Evolutionary conservation across 2,797 vertebrate species (phyloP).

Genomic region (Gymnocypris eckloni): DNA sequence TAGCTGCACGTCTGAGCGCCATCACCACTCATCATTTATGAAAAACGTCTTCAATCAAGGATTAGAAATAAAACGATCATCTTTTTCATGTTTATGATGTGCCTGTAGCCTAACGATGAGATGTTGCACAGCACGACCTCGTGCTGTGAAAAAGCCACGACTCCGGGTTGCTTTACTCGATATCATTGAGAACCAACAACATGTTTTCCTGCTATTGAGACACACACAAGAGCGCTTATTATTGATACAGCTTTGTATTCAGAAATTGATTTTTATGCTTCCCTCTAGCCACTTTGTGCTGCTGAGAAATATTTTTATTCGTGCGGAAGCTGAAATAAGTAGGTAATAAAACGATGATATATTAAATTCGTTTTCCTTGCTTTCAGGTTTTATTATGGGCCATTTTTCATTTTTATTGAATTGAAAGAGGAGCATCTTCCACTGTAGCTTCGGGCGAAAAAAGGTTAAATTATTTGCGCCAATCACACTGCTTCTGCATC

Average conservation of each 20-base stretch:
- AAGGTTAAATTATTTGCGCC: slow-evolving; percentile 80
- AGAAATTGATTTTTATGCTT: slow-evolving; percentile 87
- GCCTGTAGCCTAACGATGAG: background rate
- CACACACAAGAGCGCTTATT: slow-evolving; percentile 69
- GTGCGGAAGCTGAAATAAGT: slow-evolving; percentile 85
- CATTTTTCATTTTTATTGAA: slow-evolving; percentile 86
- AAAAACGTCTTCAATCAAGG: background rate
- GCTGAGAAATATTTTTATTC: slow-evolving; percentile 85
- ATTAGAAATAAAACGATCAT: background rate
- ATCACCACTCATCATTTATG: slow-evolving; percentile 2
- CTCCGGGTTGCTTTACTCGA: slow-evolving; percentile 55
- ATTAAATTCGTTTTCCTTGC: slow-evolving; percentile 85
- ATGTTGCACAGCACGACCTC: slow-evolving; percentile 4
- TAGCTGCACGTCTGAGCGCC: background rate
- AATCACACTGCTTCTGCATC: slow-evolving; percentile 63
- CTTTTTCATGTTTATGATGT: background rate
- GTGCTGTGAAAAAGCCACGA: slow-evolving; percentile 35
- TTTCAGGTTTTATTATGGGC: slow-evolving; percentile 83
- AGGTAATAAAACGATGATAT: slow-evolving; percentile 87
- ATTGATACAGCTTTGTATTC: slow-evolving; percentile 82
- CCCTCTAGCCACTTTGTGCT: slow-evolving; percentile 81
- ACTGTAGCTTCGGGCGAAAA: slow-evolving; percentile 71
- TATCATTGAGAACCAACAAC: slow-evolving; percentile 70
- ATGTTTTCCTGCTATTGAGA: slow-evolving; percentile 66
- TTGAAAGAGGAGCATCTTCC: slow-evolving; percentile 76